Evolutionary conservation across 2,888 invertebrate genomes (phyloP), one percentile per base, ranked within the genome.

Genomic region (Sisyra nigra): DNA sequence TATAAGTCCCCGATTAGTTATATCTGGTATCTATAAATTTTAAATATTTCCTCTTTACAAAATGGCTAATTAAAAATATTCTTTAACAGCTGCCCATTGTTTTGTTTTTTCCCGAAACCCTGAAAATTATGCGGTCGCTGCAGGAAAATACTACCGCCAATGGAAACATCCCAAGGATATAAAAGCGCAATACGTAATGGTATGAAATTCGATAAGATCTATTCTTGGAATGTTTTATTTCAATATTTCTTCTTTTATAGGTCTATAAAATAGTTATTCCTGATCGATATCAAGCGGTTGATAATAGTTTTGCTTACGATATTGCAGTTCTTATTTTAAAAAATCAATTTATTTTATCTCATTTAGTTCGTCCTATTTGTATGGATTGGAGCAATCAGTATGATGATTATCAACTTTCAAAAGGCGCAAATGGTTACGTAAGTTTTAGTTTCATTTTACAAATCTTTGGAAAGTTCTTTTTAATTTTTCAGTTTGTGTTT

Each of bases 321-420:
- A 55, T 64, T 40, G 61, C 61, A 1, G 41, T 62, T 3, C 19
- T 63, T 10, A 48, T 57, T n/a, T 45, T 61, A 14, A 48, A 50
- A 31, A 48, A 49, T n/a, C 39, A 46, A n/a, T 54, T 64, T 30
- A 46, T 44, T 10, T 53, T 58, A 31, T 53, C 57, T 2, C 46
- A 48, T 32, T 51, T 55, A 9, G 57, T 62, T 7, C 57, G 56
- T 43, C 60, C 61, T 10, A 55, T 62, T 8, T 64, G 64, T 47
- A 48, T 57, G 3, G 53, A 56, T 14, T 54, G 53, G 52, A 39
- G 48, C 37, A 45, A 44, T 9, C n/a, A 18, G 3, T 49, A 29
- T 32, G 48, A 44, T 18, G 44, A 48, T 2, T 42, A 24, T 7
- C 24, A 24, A 24, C 24, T 24, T 3, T 24, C 24, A 7, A 24